Evolutionary conservation across 2,113 vertebrate genomes (phyloP).

Genomic region (Oreotragus oreotragus): DNA sequence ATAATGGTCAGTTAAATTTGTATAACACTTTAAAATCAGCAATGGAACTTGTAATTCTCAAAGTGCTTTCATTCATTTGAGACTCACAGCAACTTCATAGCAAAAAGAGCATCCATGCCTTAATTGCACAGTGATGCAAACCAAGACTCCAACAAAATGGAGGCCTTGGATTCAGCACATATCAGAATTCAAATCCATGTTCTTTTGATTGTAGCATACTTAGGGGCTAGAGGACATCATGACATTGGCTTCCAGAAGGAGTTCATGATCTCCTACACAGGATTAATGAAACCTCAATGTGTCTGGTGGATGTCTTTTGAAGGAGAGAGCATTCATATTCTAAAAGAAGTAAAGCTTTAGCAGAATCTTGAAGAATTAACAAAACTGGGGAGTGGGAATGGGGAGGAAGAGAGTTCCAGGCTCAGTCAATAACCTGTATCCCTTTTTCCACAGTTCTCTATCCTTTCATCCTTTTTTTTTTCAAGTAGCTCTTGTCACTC

Average conservation of each 20-base stretch:
- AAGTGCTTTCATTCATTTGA: not conserved
- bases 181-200: not conserved
- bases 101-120: not conserved
- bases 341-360: not conserved
- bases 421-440: not conserved
- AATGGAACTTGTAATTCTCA: not conserved
- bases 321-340: rapidly evolving
- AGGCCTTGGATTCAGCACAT: not conserved
- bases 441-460: not conserved
- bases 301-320: not conserved
- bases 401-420: not conserved
- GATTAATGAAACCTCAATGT: rapidly evolving
- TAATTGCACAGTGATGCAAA: not conserved
- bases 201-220: not conserved
- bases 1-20: not conserved
- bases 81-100: not conserved
- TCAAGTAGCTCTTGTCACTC: not conserved
- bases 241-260: not conserved
- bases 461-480: not conserved
- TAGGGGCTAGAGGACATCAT: not conserved
- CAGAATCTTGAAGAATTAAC: not conserved
- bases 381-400: not conserved
- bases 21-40: not conserved
- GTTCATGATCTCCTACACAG: not conserved
- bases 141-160: not conserved